Evolutionary conservation across 2,888 invertebrate genomes (phyloP).

Genomic region (Brenthis ino): DNA sequence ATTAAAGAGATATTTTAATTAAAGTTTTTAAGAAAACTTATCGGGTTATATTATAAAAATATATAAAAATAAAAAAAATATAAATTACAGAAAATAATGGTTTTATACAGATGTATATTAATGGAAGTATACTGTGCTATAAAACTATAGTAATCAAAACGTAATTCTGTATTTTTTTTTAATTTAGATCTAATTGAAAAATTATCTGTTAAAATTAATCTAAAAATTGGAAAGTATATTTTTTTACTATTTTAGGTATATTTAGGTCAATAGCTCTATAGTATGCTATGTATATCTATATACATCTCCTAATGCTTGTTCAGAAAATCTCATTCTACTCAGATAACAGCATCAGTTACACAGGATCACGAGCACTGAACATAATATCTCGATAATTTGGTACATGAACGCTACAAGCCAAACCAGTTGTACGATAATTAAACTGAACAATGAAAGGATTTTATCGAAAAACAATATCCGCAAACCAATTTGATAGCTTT

Average conservation of each 20-base stretch:
- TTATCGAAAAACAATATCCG: conserved; percentile 50
- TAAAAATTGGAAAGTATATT: too few species aligned
- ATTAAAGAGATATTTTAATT: neutral
- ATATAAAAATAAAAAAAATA: neutral
- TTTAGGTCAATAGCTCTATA: neutral
- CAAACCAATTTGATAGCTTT: conserved; percentile 37
- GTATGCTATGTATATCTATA: too few species aligned
- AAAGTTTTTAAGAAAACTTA: neutral
- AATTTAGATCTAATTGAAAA: too few species aligned
- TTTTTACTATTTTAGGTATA: neutral
- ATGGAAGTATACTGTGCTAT: too few species aligned
- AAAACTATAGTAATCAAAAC: too few species aligned
- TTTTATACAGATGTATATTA: too few species aligned
- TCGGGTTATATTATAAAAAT: too few species aligned
- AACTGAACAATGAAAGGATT: conserved; percentile 52
- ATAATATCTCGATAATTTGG: conserved; percentile 37
- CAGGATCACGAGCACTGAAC: conserved; percentile 15
- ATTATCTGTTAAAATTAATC: too few species aligned
- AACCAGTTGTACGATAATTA: conserved; percentile 51
- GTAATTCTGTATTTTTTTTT: too few species aligned
- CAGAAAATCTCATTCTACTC: too few species aligned
- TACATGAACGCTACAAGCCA: conserved; percentile 39
- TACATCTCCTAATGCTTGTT: too few species aligned
- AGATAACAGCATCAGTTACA: neutral
- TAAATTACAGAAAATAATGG: too few species aligned